A percentile compares a stretch with the other conserved stretches of the same genome.
These are phyloP conservation scores for Anarsia innoxiella DNA, from an alignment of 2,888 invertebrate genomes.

Conservation along the genomic window DNA sequence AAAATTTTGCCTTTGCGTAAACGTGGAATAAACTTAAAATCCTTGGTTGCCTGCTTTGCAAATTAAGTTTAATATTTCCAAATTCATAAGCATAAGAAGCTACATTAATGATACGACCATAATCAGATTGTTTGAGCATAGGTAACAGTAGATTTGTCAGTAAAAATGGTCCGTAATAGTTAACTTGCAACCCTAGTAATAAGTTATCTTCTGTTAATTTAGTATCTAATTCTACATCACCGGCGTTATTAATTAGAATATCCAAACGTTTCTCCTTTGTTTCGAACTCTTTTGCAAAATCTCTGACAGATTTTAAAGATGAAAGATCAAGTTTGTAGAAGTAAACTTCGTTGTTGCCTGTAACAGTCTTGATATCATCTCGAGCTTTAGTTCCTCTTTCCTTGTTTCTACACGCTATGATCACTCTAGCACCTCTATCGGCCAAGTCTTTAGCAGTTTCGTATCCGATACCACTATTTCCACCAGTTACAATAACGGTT, in stretches of 20 bases:
- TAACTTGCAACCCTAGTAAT: constrained; percentile 69
- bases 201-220: constrained; percentile 73
- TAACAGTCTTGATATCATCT: constrained; percentile 21
- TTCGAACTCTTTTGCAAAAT: constrained; percentile 72
- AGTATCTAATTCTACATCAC: constrained; percentile 39
- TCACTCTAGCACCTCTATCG: constrained; percentile 80
- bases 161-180: constrained; percentile 77
- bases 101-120: constrained; percentile 62
- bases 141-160: constrained; percentile 76
- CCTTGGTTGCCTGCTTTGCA: constrained; percentile 14
- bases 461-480: constrained; percentile 85
- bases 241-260: constrained; percentile 76
- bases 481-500: constrained; percentile 86
- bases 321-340: constrained; percentile 54
- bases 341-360: constrained; percentile 29
- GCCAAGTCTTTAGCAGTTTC: constrained; percentile 81
- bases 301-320: constrained; percentile 61
- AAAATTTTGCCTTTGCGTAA: constrained; percentile 55
- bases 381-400: constrained; percentile 75
- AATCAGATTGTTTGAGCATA: constrained; percentile 31
- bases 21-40: not conserved
- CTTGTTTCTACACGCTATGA: constrained; percentile 85
- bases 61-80: constrained; percentile 15
- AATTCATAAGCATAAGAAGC: constrained; percentile 59
- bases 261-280: constrained; percentile 58